These are phyloP conservation scores for Cyrtorhinus lividipennis DNA, from an alignment of 1,140 invertebrate genomes.

Conservation along the genomic window DNA sequence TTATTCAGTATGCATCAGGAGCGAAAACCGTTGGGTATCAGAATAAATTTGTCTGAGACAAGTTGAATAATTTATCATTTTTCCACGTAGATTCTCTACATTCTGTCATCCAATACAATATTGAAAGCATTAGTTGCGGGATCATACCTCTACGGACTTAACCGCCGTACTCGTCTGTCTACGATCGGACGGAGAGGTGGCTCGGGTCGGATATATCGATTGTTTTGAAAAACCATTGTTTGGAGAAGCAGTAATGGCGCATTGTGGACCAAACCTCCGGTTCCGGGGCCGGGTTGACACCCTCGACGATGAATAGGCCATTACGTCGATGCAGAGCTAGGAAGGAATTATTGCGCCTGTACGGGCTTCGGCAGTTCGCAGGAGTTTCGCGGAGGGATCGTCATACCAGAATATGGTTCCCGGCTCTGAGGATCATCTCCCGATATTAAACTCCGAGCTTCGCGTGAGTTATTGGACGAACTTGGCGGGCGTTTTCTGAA, in stretches of 20 bases:
- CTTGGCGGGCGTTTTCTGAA: slow-evolving; percentile 5
- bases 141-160: too few species aligned
- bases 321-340: not conserved
- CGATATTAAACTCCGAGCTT: not conserved
- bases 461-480: not conserved
- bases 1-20: too few species aligned
- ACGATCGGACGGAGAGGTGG: too few species aligned
- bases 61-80: too few species aligned
- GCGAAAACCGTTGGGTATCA: too few species aligned
- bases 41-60: too few species aligned
- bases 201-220: not conserved
- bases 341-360: not conserved
- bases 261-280: not conserved
- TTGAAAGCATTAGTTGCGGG: too few species aligned
- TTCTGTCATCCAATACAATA: too few species aligned
- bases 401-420: not conserved
- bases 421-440: not conserved
- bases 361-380: not conserved
- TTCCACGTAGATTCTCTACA: too few species aligned
- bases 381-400: not conserved
- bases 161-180: too few species aligned
- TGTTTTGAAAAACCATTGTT: not conserved
- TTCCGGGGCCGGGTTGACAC: not conserved
- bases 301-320: not conserved
- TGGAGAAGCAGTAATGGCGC: not conserved